These are phyloP conservation scores for Anoplopoma fimbria DNA, from an alignment of 2,113 vertebrate genomes.

Conservation along the genomic window DNA sequence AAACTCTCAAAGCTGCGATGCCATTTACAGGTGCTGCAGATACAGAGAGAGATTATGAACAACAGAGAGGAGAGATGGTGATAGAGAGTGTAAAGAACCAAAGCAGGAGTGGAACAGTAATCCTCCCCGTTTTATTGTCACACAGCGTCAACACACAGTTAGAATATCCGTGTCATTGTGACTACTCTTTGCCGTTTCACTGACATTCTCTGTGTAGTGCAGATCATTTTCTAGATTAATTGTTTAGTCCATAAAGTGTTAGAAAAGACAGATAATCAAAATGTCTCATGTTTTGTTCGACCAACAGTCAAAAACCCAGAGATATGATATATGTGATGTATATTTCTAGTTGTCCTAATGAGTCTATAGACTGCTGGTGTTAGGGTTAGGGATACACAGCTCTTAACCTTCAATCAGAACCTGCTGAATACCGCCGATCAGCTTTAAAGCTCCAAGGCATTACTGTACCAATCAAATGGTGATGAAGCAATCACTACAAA, in stretches of 20 bases:
- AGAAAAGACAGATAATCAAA: too few relatives aligned
- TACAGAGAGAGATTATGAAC: neutral
- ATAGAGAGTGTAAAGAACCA: neutral
- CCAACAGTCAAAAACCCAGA: neutral
- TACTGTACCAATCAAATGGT: constrained; percentile 11
- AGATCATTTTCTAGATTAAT: neutral
- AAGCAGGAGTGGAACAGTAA: constrained; percentile 13
- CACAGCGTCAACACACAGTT: constrained; percentile 7
- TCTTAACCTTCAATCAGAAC: constrained; percentile 6
- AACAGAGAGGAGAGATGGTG: neutral
- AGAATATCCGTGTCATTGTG: neutral
- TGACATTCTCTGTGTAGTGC: neutral
- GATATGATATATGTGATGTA: too few relatives aligned
- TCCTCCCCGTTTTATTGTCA: constrained; percentile 5
- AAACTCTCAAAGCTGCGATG: constrained; percentile 41
- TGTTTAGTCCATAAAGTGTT: neutral
- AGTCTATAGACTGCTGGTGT: neutral
- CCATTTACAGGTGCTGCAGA: constrained; percentile 49
- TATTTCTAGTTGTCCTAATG: neutral
- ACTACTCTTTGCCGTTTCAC: neutral
- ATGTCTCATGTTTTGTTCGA: neutral
- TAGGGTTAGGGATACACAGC: neutral
- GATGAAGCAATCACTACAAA: constrained; percentile 40
- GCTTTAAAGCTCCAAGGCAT: constrained; percentile 17
- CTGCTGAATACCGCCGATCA: neutral